Base-by-base conservation (phyloP, 1,140 invertebrate species). In the Pachyrhynchus sulphureomaculatus region DNA sequence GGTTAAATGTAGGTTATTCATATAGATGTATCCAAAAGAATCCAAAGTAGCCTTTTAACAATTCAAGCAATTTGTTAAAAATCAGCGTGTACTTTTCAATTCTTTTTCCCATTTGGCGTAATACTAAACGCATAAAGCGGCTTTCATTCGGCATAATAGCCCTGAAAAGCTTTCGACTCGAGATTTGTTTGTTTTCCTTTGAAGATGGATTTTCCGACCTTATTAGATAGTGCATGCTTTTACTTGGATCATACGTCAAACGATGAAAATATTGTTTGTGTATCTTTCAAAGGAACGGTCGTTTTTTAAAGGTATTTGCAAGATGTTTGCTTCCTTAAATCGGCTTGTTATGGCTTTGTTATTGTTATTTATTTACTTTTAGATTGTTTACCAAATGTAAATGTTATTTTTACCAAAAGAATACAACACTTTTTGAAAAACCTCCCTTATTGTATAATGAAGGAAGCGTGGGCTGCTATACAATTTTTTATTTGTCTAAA, bases 101-200 rank as follows among this genome's bases (percentile, higher is more conserved):
- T 13, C n/a, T 36, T 52, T 45, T 45, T 20, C 42, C 52, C 52
- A 42, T 54, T 54, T 37, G 52, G 37, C 36, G 24, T 42, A 42
- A 54, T 42, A 17, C 39, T 54, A 54, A 54, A 42, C 18, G 37
- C 39, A 20, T 54, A 67, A 70, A 68, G 66, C 64, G 53, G 64
- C 66, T 57, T 57, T 47, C 45, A n/a, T 57, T 48, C 21, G 21
- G 45, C 17, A 57, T 57, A 57, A 57, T 57, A 47, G 54, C 54
- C 42, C 33, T 23, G 54, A 57, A 41, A 45, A 57, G 41, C 54
- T 47, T 57, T 57, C 32, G n/a, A 57, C 2, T 47, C 15, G 54
- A 36, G 53, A 55, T 55, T 57, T 47, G 54, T 57, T 57, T 57
- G 45, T 57, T 57, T 57, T 57, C 24, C 54, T 57, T 57, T 57